These are phyloP conservation scores for Acanthopleura granulata DNA, from an alignment of 2,888 invertebrate species.

Conservation along the genomic window DNA sequence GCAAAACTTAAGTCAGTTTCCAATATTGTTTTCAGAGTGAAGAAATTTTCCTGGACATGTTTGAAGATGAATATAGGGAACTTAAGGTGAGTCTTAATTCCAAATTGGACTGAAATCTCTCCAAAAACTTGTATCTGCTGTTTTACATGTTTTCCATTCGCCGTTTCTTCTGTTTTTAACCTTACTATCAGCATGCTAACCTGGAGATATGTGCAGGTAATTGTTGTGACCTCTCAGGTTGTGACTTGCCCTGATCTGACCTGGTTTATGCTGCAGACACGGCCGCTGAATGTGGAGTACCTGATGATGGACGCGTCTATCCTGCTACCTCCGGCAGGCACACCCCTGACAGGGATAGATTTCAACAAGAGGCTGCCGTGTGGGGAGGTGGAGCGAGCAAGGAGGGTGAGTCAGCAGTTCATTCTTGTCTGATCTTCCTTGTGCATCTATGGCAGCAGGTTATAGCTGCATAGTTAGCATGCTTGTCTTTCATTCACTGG, in stretches of 20 bases:
- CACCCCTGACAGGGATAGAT: slow-evolving; percentile 92
- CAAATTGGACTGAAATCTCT: no score
- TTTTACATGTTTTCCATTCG: no score
- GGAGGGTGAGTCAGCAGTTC: slow-evolving; percentile 67
- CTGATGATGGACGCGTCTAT: slow-evolving; percentile 97
- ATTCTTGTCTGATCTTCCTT: neutral
- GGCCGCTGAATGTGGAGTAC: slow-evolving; percentile 81
- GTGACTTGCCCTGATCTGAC: neutral
- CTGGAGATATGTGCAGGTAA: no score
- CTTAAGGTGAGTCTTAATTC: slow-evolving; percentile 75
- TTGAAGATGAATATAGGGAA: slow-evolving; percentile 97
- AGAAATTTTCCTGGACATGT: slow-evolving; percentile 98
- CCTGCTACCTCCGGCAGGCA: slow-evolving; percentile 93
- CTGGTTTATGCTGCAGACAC: slow-evolving; percentile 43
- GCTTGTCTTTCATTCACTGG: no score
- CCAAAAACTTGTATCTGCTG: no score
- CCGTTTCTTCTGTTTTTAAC: no score
- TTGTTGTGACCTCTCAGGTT: no score
- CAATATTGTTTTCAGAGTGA: slow-evolving; percentile 78
- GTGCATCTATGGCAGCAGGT: no score
- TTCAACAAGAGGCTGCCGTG: slow-evolving; percentile 95
- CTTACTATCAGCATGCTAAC: no score
- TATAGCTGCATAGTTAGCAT: no score
- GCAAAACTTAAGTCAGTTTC: neutral
- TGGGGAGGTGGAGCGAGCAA: slow-evolving; percentile 83